Evolutionary conservation across 2,797 vertebrate species (phyloP), one percentile per base, ranked within the genome.

Genomic region (Gouania willdenowi): DNA sequence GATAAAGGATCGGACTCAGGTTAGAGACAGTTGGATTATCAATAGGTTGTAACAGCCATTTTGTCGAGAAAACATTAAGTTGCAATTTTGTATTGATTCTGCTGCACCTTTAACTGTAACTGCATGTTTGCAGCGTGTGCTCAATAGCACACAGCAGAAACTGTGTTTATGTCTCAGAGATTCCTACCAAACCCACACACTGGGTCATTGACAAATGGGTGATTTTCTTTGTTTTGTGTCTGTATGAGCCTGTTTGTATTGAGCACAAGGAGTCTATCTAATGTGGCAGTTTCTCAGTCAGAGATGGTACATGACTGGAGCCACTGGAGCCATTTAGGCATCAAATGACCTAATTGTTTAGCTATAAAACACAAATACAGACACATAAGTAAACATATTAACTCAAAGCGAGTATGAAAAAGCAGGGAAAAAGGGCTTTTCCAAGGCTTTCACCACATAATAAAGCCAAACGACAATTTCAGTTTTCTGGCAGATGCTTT

Each of bases 111-210:
- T 66, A 58, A 75, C 76, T 83, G 75, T 65, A 71, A 72, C 78
- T 37, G 45, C 74, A 60, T 84, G 79, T 58, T 84, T 83, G 46
- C 23, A 55, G 60, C 63, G 71, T 86, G 74, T 85, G 71, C 74
- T 82, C 79, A 79, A 71, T 64, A 57, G 71, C 66, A 85, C 79
- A 83, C 73, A 73, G 73, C 69, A 76, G 64, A 84, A 84, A 79
- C 81, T 77, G 76, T 84, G 76, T 81, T 78, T 72, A 73, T 74
- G 75, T 85, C 69, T 74, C 61, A 69, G 47, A 81, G 65, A 85
- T 85, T 87, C 82, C 73, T 79, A 35, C 66, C 61, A 64, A 85
- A 62, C 85, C 85, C 81, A 88, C 84, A 60, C 66, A 68, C 61
- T 61, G 31, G 56, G 60, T 77, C 66, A 63, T 6, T 75, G 67